phyloP scores from a whole-genome alignment of 2,888 invertebrate genomes.

The Synergus itoensis region DNA sequence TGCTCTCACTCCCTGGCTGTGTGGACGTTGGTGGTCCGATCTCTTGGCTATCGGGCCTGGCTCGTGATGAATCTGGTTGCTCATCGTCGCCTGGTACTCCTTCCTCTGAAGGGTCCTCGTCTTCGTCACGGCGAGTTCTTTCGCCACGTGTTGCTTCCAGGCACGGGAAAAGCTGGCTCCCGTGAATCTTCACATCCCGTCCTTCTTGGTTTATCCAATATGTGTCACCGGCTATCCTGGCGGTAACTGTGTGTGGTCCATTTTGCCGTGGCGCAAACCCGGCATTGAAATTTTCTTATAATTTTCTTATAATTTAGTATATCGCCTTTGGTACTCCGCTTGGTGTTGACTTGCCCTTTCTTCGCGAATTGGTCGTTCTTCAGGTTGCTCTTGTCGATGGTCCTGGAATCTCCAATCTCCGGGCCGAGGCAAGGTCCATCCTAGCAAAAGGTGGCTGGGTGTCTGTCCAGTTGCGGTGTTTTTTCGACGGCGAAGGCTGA shows the following conservation, averaged over 20 bases:
- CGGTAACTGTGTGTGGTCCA: background rate
- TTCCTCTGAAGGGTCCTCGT: too few relatives aligned
- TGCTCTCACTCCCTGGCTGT: too few relatives aligned
- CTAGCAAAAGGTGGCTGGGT: background rate
- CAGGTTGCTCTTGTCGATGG: background rate
- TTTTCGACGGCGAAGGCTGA: slow-evolving; percentile 10
- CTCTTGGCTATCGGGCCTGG: too few relatives aligned
- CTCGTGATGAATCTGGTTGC: too few relatives aligned
- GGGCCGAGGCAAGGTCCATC: slow-evolving; percentile 1
- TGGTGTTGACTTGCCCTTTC: background rate
- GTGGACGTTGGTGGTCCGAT: too few relatives aligned
- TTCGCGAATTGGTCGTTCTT: background rate
- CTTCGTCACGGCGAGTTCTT: too few relatives aligned
- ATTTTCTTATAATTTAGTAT: background rate
- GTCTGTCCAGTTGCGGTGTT: slow-evolving; percentile 43
- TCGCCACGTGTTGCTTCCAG: too few relatives aligned
- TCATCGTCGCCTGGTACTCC: too few relatives aligned
- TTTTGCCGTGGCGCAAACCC: background rate
- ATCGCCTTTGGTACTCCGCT: background rate
- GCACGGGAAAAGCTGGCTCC: too few relatives aligned
- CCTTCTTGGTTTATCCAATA: too few relatives aligned
- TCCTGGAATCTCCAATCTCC: slow-evolving; percentile 20
- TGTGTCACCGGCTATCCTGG: too few relatives aligned
- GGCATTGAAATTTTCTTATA: background rate
- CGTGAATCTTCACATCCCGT: too few relatives aligned